Evolutionary conservation across 2,113 vertebrate species (phyloP).

Genomic region (Podarcis raffonei): DNA sequence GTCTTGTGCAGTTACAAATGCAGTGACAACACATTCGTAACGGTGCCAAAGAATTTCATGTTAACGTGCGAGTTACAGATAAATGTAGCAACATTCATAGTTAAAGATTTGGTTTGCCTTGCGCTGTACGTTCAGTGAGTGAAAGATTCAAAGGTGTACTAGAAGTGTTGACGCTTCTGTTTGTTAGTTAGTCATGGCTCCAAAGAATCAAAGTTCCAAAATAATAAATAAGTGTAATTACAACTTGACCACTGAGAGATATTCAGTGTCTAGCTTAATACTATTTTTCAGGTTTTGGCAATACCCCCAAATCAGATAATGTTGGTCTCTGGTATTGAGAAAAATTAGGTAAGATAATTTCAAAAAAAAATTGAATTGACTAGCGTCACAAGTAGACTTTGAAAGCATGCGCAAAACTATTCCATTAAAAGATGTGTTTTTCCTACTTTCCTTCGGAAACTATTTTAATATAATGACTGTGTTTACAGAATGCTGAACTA

Average conservation of each 20-base stretch:
- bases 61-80: neutral
- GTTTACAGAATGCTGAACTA: too few species aligned
- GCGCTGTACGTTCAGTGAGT: neutral
- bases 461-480: neutral
- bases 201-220: neutral
- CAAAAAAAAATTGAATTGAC: neutral
- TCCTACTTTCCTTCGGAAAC: neutral
- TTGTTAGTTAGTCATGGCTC: neutral
- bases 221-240: neutral
- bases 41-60: too few species aligned
- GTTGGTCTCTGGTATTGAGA: neutral
- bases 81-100: fast-evolving
- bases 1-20: neutral
- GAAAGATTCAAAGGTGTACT: neutral
- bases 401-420: neutral
- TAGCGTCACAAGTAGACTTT: neutral
- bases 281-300: neutral
- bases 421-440: neutral
- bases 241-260: too few species aligned
- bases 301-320: neutral
- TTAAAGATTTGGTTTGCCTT: neutral
- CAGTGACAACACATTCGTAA: neutral
- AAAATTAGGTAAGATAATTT: neutral
- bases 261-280: neutral
- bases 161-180: neutral